Conservation (phyloP, 2,113 vertebrate genomes). For the Eupsittula cactorum region DNA sequence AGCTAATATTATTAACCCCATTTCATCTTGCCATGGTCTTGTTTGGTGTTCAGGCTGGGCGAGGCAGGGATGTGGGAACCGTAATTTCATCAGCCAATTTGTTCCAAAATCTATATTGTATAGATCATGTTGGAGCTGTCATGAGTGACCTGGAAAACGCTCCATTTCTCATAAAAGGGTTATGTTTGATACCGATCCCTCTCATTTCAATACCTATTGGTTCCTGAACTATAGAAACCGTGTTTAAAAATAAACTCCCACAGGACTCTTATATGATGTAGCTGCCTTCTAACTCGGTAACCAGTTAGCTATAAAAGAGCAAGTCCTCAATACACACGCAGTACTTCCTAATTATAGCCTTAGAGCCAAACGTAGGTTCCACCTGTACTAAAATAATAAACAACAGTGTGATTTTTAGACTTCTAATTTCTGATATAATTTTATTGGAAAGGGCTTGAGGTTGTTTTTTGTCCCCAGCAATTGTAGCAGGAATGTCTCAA, state of each 20-base stretch:
- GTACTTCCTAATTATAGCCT: not conserved
- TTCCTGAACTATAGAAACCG: not conserved
- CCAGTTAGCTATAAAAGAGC: not conserved
- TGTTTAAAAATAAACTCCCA: not conserved
- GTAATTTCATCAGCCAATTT: not conserved
- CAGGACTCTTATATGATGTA: not conserved
- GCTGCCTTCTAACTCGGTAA: not conserved
- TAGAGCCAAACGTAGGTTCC: not conserved
- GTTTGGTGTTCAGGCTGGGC: not conserved
- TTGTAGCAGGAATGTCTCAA: not conserved
- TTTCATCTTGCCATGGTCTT: not conserved
- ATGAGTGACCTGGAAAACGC: not conserved
- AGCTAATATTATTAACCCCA: fast-evolving
- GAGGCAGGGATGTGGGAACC: not conserved
- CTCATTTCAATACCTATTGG: not conserved
- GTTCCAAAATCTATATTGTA: not conserved
- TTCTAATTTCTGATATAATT: not conserved
- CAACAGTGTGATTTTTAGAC: not conserved
- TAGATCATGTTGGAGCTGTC: not conserved
- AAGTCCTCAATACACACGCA: not conserved
- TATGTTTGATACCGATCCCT: not conserved
- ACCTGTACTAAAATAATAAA: not conserved
- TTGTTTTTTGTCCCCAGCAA: not conserved
- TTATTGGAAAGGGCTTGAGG: not conserved
- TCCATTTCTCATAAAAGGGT: not conserved